Conservation (phyloP, 2,113 vertebrate species). For the Gallinago media region DNA sequence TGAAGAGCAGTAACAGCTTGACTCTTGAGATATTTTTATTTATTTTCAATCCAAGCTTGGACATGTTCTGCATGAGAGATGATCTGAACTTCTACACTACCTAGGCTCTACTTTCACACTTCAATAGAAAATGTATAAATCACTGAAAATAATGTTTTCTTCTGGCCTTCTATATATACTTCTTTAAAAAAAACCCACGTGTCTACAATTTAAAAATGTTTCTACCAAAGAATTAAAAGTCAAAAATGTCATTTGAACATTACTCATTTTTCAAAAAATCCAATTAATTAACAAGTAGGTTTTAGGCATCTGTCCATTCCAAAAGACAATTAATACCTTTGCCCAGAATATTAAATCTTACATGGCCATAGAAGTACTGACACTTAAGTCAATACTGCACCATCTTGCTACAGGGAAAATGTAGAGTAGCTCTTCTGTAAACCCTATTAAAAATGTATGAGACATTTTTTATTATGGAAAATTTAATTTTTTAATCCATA, state of each 20-base stretch:
- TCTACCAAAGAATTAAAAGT: conserved; percentile 13
- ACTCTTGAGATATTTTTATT: neutral
- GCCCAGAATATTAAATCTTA: conserved; percentile 35
- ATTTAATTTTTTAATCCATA: conserved; percentile 47
- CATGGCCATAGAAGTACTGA: conserved; percentile 19
- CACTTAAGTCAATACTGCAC: conserved; percentile 49
- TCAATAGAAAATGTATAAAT: neutral
- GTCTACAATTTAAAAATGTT: neutral
- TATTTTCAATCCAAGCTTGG: neutral
- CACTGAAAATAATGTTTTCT: neutral
- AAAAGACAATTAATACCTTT: conserved; percentile 62
- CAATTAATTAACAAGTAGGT: conserved; percentile 63
- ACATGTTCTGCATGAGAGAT: neutral
- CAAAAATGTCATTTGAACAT: conserved; percentile 36
- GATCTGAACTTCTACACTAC: neutral
- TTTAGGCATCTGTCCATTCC: conserved; percentile 56
- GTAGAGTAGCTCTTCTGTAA: conserved; percentile 38
- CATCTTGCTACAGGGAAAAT: conserved; percentile 48
- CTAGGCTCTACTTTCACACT: neutral
- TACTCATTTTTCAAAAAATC: conserved; percentile 48
- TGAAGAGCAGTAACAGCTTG: neutral
- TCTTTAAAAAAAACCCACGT: neutral
- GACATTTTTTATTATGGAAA: conserved; percentile 14
- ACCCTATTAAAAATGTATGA: conserved; percentile 54
- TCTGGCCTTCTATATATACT: neutral